Percentiles rank a stretch among this genome's conserved stretches.
Conservation (phyloP, 2,113 vertebrate genomes). For the Turdus rufiventris region DNA sequence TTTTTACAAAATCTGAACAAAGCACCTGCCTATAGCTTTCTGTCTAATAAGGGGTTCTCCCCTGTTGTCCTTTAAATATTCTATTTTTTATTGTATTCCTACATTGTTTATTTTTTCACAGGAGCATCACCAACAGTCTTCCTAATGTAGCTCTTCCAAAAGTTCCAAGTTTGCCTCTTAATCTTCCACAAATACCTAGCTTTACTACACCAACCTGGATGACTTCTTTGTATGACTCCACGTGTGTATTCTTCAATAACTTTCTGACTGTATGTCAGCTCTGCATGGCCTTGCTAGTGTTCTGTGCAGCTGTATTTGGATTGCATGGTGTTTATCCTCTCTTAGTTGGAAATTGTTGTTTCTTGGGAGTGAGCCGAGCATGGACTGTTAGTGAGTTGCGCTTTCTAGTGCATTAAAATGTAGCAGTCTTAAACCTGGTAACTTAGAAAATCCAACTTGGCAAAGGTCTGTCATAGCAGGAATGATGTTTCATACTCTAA, state of each 20-base stretch:
- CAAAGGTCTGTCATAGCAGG: background rate
- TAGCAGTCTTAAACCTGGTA: background rate
- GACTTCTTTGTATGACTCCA: conserved; percentile 92
- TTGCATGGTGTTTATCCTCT: conserved; percentile 72
- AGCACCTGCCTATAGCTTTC: conserved; percentile 12
- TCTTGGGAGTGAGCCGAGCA: conserved; percentile 67
- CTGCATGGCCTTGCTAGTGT: conserved; percentile 79
- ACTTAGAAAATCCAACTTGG: conserved; percentile 7
- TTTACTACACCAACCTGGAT: conserved; percentile 94
- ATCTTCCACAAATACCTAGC: conserved; percentile 93
- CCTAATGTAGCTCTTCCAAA: conserved; percentile 95
- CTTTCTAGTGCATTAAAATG: conserved; percentile 22
- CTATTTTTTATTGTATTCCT: conserved; percentile 74
- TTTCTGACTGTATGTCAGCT: conserved; percentile 73
- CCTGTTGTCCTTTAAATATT: conserved; percentile 56
- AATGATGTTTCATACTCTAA: background rate
- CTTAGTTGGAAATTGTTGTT: conserved; percentile 52
- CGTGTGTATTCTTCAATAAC: conserved; percentile 87
- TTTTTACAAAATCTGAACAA: background rate
- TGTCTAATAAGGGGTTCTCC: conserved; percentile 48
- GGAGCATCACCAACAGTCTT: conserved; percentile 96
- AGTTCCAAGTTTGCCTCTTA: conserved; percentile 93
- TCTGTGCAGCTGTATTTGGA: conserved; percentile 71
- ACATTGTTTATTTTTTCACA: conserved; percentile 82
- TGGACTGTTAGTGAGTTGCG: conserved; percentile 54